phyloP scores from a whole-genome alignment of 2,888 invertebrate species.

The Holacanthella duospinosa region DNA sequence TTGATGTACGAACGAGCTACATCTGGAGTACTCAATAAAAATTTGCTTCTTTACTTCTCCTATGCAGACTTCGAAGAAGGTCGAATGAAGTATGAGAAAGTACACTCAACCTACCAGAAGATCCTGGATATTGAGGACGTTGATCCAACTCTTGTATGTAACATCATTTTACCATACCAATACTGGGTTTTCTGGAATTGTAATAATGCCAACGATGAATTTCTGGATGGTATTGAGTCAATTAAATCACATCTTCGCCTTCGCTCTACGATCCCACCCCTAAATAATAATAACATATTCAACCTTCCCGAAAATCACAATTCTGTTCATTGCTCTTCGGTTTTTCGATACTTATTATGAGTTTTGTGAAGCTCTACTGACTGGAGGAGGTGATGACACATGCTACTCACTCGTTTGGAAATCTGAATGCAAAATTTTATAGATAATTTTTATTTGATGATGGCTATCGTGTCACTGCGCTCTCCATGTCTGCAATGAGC shows the following conservation, averaged over 20 bases:
- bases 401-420: too few relatives aligned
- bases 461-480: not conserved
- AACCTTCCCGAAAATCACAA: not conserved
- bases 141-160: slow-evolving; percentile 80
- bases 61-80: slow-evolving; percentile 99
- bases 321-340: not conserved
- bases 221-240: not conserved
- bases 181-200: not conserved
- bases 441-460: not conserved
- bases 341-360: not conserved
- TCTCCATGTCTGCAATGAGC: not conserved
- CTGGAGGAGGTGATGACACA: not conserved
- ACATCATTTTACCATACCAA: slow-evolving; percentile 11
- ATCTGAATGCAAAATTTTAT: not conserved
- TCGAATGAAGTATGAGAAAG: slow-evolving; percentile 89
- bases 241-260: not conserved
- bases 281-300: not conserved
- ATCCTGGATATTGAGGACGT: slow-evolving; percentile 78
- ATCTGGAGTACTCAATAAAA: slow-evolving; percentile 73
- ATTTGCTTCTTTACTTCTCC: slow-evolving; percentile 90
- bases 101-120: slow-evolving; percentile 87
- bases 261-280: not conserved
- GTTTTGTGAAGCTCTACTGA: not conserved
- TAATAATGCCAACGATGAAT: not conserved
- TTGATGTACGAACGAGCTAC: slow-evolving; percentile 92